A percentile compares a stretch with the other conserved stretches of the same genome.
These are phyloP conservation scores for Leistus spinibarbis DNA, from an alignment of 2,888 invertebrate species.

Conservation along the genomic window DNA sequence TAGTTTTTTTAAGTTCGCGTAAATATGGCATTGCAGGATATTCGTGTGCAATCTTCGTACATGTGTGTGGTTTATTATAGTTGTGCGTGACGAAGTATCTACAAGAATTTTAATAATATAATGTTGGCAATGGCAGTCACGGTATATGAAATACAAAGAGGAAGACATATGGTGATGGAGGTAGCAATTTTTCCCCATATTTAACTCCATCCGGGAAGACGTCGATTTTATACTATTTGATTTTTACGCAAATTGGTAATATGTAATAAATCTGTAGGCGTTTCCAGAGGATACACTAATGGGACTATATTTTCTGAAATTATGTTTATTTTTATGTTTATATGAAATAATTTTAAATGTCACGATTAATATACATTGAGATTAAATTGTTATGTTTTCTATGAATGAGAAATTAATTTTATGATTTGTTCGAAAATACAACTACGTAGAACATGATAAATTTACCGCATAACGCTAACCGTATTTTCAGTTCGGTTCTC, in stretches of 20 bases:
- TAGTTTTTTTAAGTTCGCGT: too few species aligned
- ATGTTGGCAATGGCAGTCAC: background rate
- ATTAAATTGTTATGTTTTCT: background rate
- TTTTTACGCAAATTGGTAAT: background rate
- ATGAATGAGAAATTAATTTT: background rate
- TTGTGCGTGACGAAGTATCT: background rate
- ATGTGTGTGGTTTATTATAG: background rate
- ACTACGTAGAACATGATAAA: too few species aligned
- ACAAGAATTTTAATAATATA: background rate
- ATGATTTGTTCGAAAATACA: too few species aligned
- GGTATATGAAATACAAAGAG: background rate
- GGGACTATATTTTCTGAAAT: background rate
- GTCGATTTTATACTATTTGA: background rate
- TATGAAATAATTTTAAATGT: background rate
- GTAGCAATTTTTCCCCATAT: background rate
- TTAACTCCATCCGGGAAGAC: background rate
- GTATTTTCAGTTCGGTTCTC: too few species aligned
- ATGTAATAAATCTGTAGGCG: background rate
- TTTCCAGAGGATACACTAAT: background rate
- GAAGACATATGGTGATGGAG: background rate
- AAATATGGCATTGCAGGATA: background rate
- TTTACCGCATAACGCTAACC: too few species aligned
- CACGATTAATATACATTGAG: background rate
- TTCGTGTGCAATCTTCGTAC: background rate
- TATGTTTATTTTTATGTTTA: background rate